Percentiles rank a stretch among this genome's conserved stretches.
These are phyloP conservation scores for Tigriopus japonicus DNA, from an alignment of 1,140 invertebrate genomes.

Conservation along the genomic window DNA sequence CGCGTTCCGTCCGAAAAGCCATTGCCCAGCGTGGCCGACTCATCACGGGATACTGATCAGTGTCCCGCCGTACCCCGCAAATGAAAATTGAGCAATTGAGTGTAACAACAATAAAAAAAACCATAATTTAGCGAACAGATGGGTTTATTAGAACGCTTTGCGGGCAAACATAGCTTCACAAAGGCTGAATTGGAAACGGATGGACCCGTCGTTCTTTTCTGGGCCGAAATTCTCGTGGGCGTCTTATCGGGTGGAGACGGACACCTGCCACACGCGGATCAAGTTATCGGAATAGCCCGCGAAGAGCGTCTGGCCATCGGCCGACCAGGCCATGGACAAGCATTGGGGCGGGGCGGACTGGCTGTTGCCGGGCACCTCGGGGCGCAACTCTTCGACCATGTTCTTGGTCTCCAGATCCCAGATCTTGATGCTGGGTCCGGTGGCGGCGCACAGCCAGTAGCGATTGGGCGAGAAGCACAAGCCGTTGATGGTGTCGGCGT, in stretches of 20 bases:
- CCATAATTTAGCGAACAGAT: no score
- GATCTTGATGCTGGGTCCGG: constrained; percentile 94
- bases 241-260: constrained; percentile 15
- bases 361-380: constrained; percentile 59
- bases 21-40: no score
- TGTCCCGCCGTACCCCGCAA: no score
- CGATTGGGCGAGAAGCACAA: constrained; percentile 98
- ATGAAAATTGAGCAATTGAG: no score
- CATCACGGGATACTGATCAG: no score
- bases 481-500: constrained; percentile 94
- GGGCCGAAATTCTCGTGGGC: background rate
- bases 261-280: constrained; percentile 96
- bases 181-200: no score
- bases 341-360: constrained; percentile 77
- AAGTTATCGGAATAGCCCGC: constrained; percentile 97
- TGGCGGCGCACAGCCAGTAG: constrained; percentile 99
- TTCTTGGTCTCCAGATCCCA: constrained; percentile 99
- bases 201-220: no score
- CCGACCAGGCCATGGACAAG: constrained; percentile 94
- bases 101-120: no score
- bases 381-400: constrained; percentile 92
- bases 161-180: no score
- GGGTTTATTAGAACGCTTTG: no score
- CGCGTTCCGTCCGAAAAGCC: no score
- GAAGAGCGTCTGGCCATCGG: constrained; percentile 95